Base-by-base conservation (phyloP, 2,797 vertebrate species). In the Perodicticus potto region DNA sequence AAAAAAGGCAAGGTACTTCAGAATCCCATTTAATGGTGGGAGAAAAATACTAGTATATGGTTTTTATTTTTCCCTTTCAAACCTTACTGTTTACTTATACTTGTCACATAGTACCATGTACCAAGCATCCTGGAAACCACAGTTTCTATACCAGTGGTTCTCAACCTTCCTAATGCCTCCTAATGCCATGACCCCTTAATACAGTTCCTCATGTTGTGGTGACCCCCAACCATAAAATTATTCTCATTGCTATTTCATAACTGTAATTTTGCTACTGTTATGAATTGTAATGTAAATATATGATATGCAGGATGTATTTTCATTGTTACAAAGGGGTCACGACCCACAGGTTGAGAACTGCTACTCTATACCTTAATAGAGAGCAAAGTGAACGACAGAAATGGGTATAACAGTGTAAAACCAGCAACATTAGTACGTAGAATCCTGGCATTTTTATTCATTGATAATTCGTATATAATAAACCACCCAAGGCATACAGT, bases 1-100 rank as follows among this genome's bases (percentile, higher is more conserved):
- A 72, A 53, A 40, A 77, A 29, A 40, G 53, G 17, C 29, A 89
- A 70, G 19, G 43, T 37, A 78, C 11, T 78, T 92, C 22, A 70
- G 63, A 96, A 93, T 84, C 57, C 7, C 7, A 84, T 27, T 72
- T 80, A 93, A 57, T 5, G 17, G 43, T 74, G 59, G 25, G 25
- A 92, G 25, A 81, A 32, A 89, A 69, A 22, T 45, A 86, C 57
- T 93, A 80, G 37, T 55, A 94, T 81, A 86, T 40, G 32, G 1
- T 32, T 37, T 91, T 82, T 76, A 81, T 45, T 70, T 63, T 91
- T 57, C 43, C 55, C 73, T 94, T 93, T 92, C 43, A 93, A 92
- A 76, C 16, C 57, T 53, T 74, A 89, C 40, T 73, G 20, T 65
- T 93, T 61, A 84, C 17, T 91, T 61, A 88, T 7, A 69, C 17